A percentile compares a stretch with the other conserved stretches of the same genome.
Conservation (phyloP, 2,113 vertebrate genomes). For the Laterallus jamaicensis region DNA sequence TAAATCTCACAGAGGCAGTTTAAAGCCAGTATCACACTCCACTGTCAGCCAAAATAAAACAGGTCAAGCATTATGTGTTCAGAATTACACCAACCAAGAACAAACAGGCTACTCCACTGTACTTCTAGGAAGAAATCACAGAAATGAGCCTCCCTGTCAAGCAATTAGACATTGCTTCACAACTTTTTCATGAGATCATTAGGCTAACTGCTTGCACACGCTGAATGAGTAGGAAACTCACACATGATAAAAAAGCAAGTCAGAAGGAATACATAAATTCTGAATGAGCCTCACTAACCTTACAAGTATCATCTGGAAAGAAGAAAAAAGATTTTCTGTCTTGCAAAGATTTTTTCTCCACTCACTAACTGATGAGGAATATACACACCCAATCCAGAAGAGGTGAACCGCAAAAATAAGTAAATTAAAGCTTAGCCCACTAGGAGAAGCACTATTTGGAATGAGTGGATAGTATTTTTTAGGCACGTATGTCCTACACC, state of each 20-base stretch:
- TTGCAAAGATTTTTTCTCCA: background rate
- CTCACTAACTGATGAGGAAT: background rate
- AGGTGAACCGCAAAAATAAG: background rate
- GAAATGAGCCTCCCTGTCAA: background rate
- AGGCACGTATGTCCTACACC: background rate
- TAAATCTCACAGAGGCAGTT: background rate
- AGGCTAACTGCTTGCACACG: accelerated
- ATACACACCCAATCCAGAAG: background rate
- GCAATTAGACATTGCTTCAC: background rate
- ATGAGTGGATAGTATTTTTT: background rate
- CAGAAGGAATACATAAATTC: background rate
- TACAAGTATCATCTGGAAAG: background rate
- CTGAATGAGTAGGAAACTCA: background rate
- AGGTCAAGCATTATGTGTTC: background rate
- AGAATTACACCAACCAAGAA: background rate
- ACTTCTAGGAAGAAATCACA: background rate
- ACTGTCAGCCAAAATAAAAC: background rate
- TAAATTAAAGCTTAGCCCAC: background rate
- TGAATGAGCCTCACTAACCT: background rate
- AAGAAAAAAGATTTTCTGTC: background rate
- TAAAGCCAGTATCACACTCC: background rate
- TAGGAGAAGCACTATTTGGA: background rate
- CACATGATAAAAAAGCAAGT: background rate
- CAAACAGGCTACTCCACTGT: background rate
- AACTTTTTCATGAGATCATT: background rate